Conservation (phyloP, 2,113 vertebrate genomes). For the Zapornia atra region DNA sequence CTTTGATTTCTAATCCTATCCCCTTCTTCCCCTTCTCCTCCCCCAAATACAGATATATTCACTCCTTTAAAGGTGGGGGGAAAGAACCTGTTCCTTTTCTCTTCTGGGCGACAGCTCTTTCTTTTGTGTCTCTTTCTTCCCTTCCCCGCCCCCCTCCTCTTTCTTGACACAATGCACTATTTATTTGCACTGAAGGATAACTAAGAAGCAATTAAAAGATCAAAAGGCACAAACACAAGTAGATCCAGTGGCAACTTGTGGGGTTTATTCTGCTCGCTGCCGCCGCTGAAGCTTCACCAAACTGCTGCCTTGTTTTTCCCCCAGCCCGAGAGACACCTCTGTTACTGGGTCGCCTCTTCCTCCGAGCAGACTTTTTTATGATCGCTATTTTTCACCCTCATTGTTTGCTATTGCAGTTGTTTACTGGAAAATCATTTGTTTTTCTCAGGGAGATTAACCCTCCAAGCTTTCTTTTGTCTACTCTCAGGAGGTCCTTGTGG, state of each 20-base stretch:
- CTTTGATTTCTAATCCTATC: constrained; percentile 68
- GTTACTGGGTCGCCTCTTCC: constrained; percentile 44
- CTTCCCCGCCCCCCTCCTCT: constrained; percentile 55
- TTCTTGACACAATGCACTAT: constrained; percentile 73
- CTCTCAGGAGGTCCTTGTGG: constrained; percentile 66
- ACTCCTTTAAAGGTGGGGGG: constrained; percentile 43
- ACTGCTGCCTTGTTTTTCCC: constrained; percentile 26
- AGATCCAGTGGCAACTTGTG: constrained; percentile 71
- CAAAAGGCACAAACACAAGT: constrained; percentile 72
- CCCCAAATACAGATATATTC: constrained; percentile 35
- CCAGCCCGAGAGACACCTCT: constrained; percentile 35
- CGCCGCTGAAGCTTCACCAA: constrained; percentile 24
- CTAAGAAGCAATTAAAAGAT: constrained; percentile 78
- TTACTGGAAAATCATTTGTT: constrained; percentile 68
- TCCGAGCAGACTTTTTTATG: constrained; percentile 55
- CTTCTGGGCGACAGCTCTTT: constrained; percentile 59
- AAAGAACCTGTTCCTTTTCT: constrained; percentile 69
- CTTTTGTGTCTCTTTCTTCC: constrained; percentile 65
- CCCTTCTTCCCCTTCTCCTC: not conserved
- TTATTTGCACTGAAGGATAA: constrained; percentile 76
- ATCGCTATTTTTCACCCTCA: constrained; percentile 60
- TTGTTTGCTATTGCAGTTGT: constrained; percentile 69
- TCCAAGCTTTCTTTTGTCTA: constrained; percentile 70
- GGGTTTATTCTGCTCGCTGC: constrained; percentile 38
- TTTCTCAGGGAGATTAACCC: constrained; percentile 66